Base-by-base conservation (phyloP, 2,888 invertebrate species). In the Macrophya alboannulata region DNA sequence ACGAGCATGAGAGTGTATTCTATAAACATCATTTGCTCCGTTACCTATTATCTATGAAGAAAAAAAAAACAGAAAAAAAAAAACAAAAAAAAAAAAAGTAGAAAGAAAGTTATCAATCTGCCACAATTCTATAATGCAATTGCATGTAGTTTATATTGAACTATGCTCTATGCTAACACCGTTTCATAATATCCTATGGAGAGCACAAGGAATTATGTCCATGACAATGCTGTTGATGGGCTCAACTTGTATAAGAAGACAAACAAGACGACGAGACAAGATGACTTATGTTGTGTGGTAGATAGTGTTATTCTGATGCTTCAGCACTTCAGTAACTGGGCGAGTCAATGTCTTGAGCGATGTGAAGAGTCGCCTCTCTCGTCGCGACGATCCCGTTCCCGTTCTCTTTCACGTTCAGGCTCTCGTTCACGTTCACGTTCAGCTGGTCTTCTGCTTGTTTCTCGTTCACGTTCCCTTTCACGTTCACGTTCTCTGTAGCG, bases 401-500 rank as follows among this genome's bases (percentile, higher is more conserved):
- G 95, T 90, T 96, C 96, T 81, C 96, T 94, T 86, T 96, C 96
- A 31, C 96, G 94, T 88, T 96, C 96, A 85, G 96, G 95, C 93
- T 96, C 97, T 62, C 95, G 94, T 89, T 95, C 95, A 85, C 95
- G 93, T 91, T 95, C 95, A 76, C 95, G 93, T 88, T 96, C 95
- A 85, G 95, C 94, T 87, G 95, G 94, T 91, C 95, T 94, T 91
- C 89, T 94, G 93, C 92, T 95, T 92, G 94, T 89, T 89, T 94
- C 95, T 92, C 94, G 95, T 93, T 94, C 96, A 93, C 92, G 95
- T 92, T 94, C 97, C 93, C 95, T 96, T 93, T 89, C 96, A 91
- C 95, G 95, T 94, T 94, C 95, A 84, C 96, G 94, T 90, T 96
- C 96, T 87, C 97, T 96, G 94, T 98, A 98, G 87, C 98, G 95